A percentile compares a stretch with the other conserved stretches of the same genome.
phyloP scores from a whole-genome alignment of 1,140 invertebrate species.

The Sipha flava region DNA sequence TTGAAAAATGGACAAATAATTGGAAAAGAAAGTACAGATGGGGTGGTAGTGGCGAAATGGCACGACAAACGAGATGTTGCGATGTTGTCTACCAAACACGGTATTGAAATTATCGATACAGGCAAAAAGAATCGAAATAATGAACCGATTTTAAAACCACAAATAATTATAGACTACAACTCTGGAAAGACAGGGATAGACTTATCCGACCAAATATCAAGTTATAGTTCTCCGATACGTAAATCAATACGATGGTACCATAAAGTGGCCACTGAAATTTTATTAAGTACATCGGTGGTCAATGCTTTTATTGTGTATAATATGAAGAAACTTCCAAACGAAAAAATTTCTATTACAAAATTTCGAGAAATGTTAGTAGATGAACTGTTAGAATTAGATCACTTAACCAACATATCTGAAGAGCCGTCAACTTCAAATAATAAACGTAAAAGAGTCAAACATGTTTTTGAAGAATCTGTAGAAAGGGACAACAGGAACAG shows the following conservation, averaged over 20 bases:
- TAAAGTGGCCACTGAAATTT: slow-evolving; percentile 43
- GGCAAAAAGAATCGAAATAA: slow-evolving; percentile 28
- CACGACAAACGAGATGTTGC: slow-evolving; percentile 42
- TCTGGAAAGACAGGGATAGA: slow-evolving; percentile 43
- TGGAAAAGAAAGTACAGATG: slow-evolving; percentile 40
- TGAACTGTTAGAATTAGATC: not conserved
- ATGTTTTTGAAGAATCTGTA: not conserved
- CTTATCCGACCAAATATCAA: slow-evolving; percentile 44
- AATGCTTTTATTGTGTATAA: slow-evolving; percentile 29
- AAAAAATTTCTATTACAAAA: not conserved
- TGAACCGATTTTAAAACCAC: slow-evolving; percentile 38
- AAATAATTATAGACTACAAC: slow-evolving; percentile 42
- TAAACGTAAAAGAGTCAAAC: not conserved
- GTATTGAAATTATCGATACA: slow-evolving; percentile 38
- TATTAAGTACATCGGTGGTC: slow-evolving; percentile 36
- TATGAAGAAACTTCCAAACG: not conserved
- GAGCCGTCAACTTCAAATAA: not conserved
- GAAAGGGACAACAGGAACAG: not conserved
- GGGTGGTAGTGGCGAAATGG: slow-evolving; percentile 43
- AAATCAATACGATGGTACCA: slow-evolving; percentile 44
- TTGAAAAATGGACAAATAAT: slow-evolving; percentile 41
- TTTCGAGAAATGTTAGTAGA: slow-evolving; percentile 4
- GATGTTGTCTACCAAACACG: slow-evolving; percentile 41
- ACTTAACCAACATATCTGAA: not conserved
- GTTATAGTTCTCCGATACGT: slow-evolving; percentile 43